Evolutionary conservation across 2,797 vertebrate species (phyloP).

Genomic region (Sebastes minor): DNA sequence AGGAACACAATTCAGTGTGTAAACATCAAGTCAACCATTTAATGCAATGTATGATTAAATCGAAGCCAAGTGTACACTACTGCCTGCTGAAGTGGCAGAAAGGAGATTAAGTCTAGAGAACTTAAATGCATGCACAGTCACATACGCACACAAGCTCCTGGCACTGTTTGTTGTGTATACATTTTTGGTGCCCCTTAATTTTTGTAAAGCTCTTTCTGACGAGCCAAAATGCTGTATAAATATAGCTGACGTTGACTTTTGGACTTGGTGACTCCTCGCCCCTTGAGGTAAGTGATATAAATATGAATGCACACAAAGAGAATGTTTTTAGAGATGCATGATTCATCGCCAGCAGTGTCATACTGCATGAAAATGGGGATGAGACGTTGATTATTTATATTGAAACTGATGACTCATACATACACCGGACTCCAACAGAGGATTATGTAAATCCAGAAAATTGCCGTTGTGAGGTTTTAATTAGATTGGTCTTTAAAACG

Average conservation of each 20-base stretch:
- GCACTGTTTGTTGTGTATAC: not conserved
- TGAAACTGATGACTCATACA: constrained; percentile 46
- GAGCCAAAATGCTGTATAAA: constrained; percentile 13
- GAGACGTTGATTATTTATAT: constrained; percentile 18
- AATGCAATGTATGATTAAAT: constrained; percentile 27
- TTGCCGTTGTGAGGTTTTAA: constrained; percentile 19
- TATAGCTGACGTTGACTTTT: constrained; percentile 17
- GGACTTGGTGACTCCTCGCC: not conserved
- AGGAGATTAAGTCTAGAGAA: constrained; percentile 32
- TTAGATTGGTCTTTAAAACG: constrained; percentile 29
- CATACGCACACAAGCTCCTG: constrained; percentile 1
- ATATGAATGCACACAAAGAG: constrained; percentile 7
- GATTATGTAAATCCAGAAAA: constrained; percentile 45
- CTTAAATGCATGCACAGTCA: constrained; percentile 27
- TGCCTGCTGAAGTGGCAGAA: constrained; percentile 41
- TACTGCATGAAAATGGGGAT: not conserved
- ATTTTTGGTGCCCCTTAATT: not conserved
- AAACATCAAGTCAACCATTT: constrained; percentile 5
- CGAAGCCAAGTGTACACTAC: not conserved
- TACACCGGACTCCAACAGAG: constrained; percentile 11
- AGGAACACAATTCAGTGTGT: not conserved
- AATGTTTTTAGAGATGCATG: constrained; percentile 1
- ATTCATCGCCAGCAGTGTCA: constrained; percentile 18
- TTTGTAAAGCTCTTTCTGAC: constrained; percentile 6
- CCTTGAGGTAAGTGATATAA: constrained; percentile 27